Evolutionary conservation across 92 coral and sea anemone genomes (phyloP).

Genomic region (Parazoanthus atlanticus): DNA sequence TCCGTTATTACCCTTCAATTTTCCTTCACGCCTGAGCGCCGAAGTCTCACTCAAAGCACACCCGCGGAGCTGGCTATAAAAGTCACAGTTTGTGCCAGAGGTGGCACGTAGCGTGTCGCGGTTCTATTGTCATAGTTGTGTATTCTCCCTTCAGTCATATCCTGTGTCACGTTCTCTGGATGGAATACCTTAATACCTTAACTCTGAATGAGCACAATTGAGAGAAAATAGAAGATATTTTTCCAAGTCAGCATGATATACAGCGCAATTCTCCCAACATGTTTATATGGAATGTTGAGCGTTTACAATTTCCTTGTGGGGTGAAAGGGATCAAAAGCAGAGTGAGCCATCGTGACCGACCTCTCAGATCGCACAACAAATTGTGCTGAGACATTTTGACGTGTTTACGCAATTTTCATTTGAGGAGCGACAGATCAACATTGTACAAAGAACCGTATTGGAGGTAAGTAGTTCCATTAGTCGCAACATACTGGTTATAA

Average conservation of each 20-base stretch:
- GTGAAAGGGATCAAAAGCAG: not conserved
- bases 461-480: not conserved
- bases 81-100: too few species aligned
- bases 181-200: too few species aligned
- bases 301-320: not conserved
- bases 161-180: too few species aligned
- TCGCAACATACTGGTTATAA: not conserved
- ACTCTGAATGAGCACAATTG: too few species aligned
- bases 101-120: too few species aligned
- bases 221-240: not conserved
- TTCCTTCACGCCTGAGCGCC: too few species aligned
- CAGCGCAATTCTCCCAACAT: not conserved
- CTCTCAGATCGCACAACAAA: slow-evolving; percentile 2
- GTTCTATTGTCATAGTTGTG: too few species aligned
- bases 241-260: not conserved
- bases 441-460: not conserved
- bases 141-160: too few species aligned
- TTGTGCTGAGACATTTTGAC: not conserved
- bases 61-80: too few species aligned
- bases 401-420: not conserved
- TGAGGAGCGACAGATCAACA: not conserved
- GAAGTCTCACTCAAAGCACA: too few species aligned
- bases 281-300: not conserved
- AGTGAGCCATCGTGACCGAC: slow-evolving; percentile 13
- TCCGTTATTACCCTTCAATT: too few species aligned